These are phyloP conservation scores for Acheta domesticus DNA, from an alignment of 2,888 invertebrate species.

Conservation along the genomic window DNA sequence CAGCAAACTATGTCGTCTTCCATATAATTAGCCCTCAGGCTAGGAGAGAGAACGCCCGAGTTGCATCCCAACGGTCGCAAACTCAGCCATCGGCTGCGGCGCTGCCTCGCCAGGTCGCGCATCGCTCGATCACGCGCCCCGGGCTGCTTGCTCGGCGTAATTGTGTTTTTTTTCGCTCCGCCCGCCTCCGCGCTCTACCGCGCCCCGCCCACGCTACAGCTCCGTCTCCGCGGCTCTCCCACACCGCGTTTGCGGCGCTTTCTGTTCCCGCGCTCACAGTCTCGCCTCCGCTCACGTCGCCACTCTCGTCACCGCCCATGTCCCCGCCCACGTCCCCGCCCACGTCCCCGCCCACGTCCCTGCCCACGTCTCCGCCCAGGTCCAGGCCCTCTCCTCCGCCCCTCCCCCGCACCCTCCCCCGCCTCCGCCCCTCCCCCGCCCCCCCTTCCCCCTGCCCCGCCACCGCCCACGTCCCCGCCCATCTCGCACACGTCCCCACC, in stretches of 20 bases:
- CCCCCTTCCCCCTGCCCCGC: neutral
- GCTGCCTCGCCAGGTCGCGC: neutral
- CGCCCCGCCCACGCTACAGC: neutral
- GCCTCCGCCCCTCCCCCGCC: neutral
- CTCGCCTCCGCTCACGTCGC: too few relatives aligned
- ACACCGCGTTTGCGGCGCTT: neutral
- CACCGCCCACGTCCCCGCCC: neutral
- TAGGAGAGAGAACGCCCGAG: too few relatives aligned
- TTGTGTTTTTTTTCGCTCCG: neutral
- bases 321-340: neutral
- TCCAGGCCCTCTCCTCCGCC: neutral
- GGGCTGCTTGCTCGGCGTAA: conserved; percentile 9
- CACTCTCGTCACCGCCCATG: neutral
- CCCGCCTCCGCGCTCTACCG: neutral
- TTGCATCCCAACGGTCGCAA: too few relatives aligned
- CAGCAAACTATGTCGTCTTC: too few relatives aligned
- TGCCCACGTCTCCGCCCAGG: neutral
- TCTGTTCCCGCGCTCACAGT: neutral
- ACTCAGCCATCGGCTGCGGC: neutral
- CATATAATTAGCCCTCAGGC: too few relatives aligned
- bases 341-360: neutral
- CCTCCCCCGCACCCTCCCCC: neutral
- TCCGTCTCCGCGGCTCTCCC: neutral
- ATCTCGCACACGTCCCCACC: neutral
- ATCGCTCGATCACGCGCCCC: neutral